A percentile compares a stretch with the other conserved stretches of the same genome.
phyloP scores from a whole-genome alignment of 2,797 vertebrate genomes.

The Siniperca undulata region DNA sequence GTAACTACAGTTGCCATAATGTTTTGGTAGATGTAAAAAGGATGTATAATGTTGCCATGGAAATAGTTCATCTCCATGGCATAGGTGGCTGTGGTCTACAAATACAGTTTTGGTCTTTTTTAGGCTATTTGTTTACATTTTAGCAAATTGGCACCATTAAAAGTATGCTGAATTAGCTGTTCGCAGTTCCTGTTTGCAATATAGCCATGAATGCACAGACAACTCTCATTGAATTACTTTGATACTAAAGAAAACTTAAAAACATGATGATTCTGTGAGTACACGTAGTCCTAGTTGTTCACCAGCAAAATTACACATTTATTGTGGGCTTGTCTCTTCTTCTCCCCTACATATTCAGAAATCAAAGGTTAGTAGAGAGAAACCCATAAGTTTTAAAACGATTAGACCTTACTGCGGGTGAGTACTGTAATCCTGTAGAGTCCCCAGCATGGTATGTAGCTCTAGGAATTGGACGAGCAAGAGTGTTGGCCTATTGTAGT shows the following conservation, averaged over 20 bases:
- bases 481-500: slow-evolving; percentile 89
- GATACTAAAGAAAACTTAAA: background rate
- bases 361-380: slow-evolving; percentile 89
- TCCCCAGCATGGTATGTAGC: slow-evolving; percentile 86
- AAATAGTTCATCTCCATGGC: no score
- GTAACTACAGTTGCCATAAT: background rate
- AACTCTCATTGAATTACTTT: background rate
- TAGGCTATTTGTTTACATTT: background rate
- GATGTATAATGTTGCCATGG: background rate
- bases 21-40: background rate
- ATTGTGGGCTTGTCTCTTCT: slow-evolving; percentile 88
- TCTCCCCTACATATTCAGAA: slow-evolving; percentile 89
- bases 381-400: slow-evolving; percentile 83
- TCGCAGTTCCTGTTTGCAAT: background rate
- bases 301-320: slow-evolving; percentile 80
- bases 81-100: background rate
- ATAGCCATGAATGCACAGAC: background rate
- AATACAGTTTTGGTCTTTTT: background rate
- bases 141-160: background rate
- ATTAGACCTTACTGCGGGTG: slow-evolving; percentile 88
- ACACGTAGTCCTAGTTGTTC: slow-evolving; percentile 56
- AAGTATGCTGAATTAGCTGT: background rate
- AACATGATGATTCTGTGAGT: background rate
- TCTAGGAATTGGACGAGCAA: slow-evolving; percentile 82
- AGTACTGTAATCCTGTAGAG: slow-evolving; percentile 86